Evolutionary conservation across 2,113 vertebrate species (phyloP), one percentile per base, ranked within the genome.

Genomic region (Pyrgilauda ruficollis): DNA sequence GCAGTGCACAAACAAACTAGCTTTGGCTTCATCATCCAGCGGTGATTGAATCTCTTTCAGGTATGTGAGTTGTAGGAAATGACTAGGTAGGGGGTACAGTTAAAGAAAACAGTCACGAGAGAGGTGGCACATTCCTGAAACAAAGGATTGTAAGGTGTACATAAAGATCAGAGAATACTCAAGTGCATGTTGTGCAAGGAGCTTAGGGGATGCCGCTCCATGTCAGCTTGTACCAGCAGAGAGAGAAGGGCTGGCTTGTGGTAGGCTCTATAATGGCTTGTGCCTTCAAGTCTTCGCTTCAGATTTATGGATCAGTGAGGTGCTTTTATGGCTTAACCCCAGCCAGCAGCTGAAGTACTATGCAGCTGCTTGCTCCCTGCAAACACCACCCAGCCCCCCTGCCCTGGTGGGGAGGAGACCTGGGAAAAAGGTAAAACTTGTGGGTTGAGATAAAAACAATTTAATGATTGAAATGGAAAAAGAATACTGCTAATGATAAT

Each of bases 361-460:
- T 0, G 0, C 67, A 72, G 35, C n/a, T 79, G 41, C 41, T 72
- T 64, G 30, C 35, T 74, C 37, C 20, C 33, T 74, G 68, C 33
- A 50, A 39, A 14, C 30, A 43, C 10, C 21, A 55, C 30, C 33
- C 61, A 68, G 28, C 11, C 39, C 39, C 8, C 28, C 11, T 76
- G 47, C 26, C 55, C 4, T 0, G 1, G 3, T 49, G 41, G 18
- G 31, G 22, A 23, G 59, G 37, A 70, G 35, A 56, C 3, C 3
- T 77, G 35, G 31, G 20, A 23, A 69, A 43, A 49, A 49, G 22
- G 31, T 53, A 56, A 37, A 70, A 77, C 35, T 49, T 16, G 8
- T 55, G n/a, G 4, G 14, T 62, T 47, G n/a, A 55, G 21, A 31
- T 76, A 55, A 31, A 75, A 83, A n/a, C 11, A 69, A 43, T 55